Evolutionary conservation across 1,140 invertebrate species (phyloP).

Genomic region (Carcinoscorpius rotundicauda): DNA sequence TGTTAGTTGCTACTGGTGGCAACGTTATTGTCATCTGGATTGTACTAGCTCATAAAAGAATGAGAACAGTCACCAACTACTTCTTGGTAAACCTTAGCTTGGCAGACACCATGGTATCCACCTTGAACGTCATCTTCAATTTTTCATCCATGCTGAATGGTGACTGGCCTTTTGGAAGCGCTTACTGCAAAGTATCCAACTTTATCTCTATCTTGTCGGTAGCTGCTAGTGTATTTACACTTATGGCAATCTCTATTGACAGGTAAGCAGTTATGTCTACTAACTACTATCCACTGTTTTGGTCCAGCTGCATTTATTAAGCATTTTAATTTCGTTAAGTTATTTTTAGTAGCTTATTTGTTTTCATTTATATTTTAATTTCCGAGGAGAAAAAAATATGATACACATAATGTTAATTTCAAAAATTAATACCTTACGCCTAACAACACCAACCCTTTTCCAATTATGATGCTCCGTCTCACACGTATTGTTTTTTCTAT

Average conservation of each 20-base stretch:
- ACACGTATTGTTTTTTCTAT: too few relatives aligned
- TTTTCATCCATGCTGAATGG: slow-evolving; percentile 82
- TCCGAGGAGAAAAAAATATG: too few relatives aligned
- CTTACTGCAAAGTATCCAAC: slow-evolving; percentile 88
- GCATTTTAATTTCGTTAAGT: too few relatives aligned
- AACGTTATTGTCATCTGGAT: slow-evolving; percentile 94
- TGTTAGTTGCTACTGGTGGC: slow-evolving; percentile 77
- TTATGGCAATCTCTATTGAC: slow-evolving; percentile 26
- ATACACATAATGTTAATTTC: too few relatives aligned
- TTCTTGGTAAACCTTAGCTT: slow-evolving; percentile 88
- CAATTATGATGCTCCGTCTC: too few relatives aligned
- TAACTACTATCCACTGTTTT: too few relatives aligned
- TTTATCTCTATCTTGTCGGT: slow-evolving; percentile 85
- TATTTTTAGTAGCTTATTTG: too few relatives aligned
- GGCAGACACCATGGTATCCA: slow-evolving; percentile 82
- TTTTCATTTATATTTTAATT: too few relatives aligned
- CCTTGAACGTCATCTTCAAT: slow-evolving; percentile 85
- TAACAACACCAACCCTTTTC: too few relatives aligned
- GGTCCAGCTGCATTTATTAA: too few relatives aligned
- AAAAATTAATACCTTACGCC: too few relatives aligned
- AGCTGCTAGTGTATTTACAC: slow-evolving; percentile 40
- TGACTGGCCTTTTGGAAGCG: slow-evolving; percentile 84
- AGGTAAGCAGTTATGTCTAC: slow-evolving; percentile 19
- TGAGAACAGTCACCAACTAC: slow-evolving; percentile 92
- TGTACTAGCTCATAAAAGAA: slow-evolving; percentile 63